Conservation (phyloP, 2,113 vertebrate genomes). For the Phaetusa simplex region DNA sequence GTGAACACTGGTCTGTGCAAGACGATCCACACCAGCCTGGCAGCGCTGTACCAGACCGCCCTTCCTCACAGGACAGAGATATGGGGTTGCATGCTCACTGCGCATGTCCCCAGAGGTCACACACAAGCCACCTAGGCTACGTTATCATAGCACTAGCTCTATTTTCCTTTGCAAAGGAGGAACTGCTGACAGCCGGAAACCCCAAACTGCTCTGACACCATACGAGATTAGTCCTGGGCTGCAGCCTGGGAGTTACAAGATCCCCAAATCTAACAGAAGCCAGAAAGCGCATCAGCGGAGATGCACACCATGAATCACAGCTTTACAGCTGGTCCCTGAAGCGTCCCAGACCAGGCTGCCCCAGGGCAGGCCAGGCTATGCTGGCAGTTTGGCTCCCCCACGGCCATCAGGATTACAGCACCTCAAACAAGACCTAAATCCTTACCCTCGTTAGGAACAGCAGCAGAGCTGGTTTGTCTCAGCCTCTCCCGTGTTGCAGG, state of each 20-base stretch:
- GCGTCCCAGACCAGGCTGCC: neutral
- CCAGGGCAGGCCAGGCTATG: neutral
- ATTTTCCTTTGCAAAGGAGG: neutral
- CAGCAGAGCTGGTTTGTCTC: neutral
- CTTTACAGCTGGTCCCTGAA: neutral
- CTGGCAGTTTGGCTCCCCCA: neutral
- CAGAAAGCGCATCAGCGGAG: neutral
- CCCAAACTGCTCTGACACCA: neutral
- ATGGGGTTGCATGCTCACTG: rapidly evolving
- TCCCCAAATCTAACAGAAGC: neutral
- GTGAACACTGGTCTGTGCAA: rapidly evolving
- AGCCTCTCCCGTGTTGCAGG: neutral
- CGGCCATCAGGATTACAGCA: rapidly evolving
- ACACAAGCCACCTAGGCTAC: neutral
- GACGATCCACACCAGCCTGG: rapidly evolving
- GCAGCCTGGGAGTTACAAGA: neutral
- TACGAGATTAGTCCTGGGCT: rapidly evolving
- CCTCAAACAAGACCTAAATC: neutral
- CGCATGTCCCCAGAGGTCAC: neutral
- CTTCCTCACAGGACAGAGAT: rapidly evolving
- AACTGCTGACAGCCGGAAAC: neutral
- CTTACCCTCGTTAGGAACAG: neutral
- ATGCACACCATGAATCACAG: neutral
- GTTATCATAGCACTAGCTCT: rapidly evolving
- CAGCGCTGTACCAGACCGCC: rapidly evolving